Conservation (phyloP, 2,113 vertebrate genomes). For the Pelmatolapia mariae region DNA sequence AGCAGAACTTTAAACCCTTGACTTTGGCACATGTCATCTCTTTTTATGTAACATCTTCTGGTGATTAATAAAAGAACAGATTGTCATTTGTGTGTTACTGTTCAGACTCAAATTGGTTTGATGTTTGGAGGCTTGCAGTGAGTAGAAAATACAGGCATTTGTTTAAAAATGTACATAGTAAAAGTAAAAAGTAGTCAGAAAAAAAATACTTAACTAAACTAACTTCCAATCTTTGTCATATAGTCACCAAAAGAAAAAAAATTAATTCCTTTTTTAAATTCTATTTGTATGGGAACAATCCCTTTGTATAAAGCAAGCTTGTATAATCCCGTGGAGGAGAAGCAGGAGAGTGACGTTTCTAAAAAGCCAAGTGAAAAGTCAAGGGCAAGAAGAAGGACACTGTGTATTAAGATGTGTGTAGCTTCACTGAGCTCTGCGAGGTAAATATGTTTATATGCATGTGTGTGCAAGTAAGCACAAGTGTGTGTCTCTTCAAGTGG, state of each 20-base stretch:
- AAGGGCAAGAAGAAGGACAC: neutral
- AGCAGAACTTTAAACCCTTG: neutral
- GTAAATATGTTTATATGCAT: constrained; percentile 4
- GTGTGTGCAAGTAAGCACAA: neutral
- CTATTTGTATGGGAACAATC: neutral
- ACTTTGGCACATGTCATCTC: neutral
- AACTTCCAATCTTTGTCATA: neutral
- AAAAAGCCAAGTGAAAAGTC: neutral
- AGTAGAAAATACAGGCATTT: neutral
- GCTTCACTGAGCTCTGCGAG: neutral
- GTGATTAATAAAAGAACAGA: neutral
- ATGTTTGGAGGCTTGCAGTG: neutral
- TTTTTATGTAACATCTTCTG: neutral
- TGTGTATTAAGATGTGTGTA: neutral
- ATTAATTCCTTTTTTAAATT: neutral
- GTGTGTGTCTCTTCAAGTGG: neutral
- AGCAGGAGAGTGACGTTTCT: neutral
- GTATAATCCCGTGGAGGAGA: neutral
- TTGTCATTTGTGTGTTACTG: neutral
- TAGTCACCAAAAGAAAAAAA: neutral
- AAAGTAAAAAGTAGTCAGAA: neutral
- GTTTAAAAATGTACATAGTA: neutral
- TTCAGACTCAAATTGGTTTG: neutral
- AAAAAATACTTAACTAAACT: neutral
- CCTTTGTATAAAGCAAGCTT: neutral